Conservation (phyloP, 2,113 vertebrate species). For the Lagopus leucura region DNA sequence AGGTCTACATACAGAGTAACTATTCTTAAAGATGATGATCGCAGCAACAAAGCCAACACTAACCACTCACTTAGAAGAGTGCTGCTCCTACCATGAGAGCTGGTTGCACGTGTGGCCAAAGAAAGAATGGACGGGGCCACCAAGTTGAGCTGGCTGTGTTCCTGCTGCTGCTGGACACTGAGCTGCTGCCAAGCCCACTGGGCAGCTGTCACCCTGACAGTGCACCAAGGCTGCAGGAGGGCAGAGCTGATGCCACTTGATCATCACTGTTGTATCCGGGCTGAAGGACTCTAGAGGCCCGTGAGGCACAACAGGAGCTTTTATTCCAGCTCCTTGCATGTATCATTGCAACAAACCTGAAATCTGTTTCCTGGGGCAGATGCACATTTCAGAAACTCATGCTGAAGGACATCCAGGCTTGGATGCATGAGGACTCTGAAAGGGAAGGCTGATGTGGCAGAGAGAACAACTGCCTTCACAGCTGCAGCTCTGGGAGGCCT, state of each 20-base stretch:
- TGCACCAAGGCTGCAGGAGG: accelerated
- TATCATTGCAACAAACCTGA: accelerated
- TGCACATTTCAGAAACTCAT: accelerated
- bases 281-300: neutral
- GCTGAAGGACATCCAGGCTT: accelerated
- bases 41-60: neutral
- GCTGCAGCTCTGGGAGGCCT: neutral
- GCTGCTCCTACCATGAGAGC: neutral
- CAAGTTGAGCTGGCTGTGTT: neutral
- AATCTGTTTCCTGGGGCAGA: neutral
- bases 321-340: neutral
- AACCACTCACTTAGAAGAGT: neutral
- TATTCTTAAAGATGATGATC: neutral
- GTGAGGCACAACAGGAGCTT: accelerated
- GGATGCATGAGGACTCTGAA: neutral
- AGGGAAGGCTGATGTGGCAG: neutral
- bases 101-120: neutral
- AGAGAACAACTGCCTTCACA: neutral
- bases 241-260: neutral
- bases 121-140: neutral
- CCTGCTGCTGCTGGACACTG: neutral
- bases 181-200: neutral
- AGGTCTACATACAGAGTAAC: neutral
- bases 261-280: accelerated
- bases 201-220: too few species aligned